phyloP scores from a whole-genome alignment of 1,140 invertebrate species.

The Solenopsis fugax region DNA sequence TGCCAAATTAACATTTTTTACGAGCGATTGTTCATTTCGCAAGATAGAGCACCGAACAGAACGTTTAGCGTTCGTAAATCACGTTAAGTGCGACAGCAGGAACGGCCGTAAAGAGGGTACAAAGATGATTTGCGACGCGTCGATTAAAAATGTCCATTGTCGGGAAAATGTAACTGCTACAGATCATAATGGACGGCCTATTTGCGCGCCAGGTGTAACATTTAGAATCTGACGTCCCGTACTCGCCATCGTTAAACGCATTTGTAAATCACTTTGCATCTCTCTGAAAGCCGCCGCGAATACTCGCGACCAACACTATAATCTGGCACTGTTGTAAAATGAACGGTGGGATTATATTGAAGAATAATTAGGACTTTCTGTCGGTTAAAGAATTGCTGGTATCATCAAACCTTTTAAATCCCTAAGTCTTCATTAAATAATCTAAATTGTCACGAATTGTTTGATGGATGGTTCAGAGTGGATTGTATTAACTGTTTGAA shows the following conservation, averaged over 20 bases:
- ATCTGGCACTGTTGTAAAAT: not conserved
- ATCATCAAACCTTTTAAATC: not conserved
- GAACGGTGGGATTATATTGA: not conserved
- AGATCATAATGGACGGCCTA: not conserved
- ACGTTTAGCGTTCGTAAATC: conserved; percentile 36
- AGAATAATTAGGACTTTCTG: not conserved
- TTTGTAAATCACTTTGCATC: conserved; percentile 16
- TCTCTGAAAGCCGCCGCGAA: not conserved
- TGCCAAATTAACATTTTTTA: conserved; percentile 9
- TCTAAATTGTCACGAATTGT: not conserved
- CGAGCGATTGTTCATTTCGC: not conserved
- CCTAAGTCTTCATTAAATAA: not conserved
- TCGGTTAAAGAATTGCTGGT: not conserved
- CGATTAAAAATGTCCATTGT: conserved; percentile 42
- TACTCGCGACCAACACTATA: not conserved
- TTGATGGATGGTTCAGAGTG: not conserved
- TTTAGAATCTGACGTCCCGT: conserved; percentile 1
- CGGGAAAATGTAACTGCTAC: not conserved
- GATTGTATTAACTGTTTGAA: not conserved
- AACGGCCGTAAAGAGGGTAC: conserved; percentile 15
- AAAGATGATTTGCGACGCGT: conserved; percentile 2
- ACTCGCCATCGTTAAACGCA: conserved; percentile 15
- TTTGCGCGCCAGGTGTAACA: not conserved
- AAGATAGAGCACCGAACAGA: not conserved
- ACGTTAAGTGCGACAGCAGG: not conserved